phyloP scores from a whole-genome alignment of 2,797 vertebrate genomes.

The Epinephelus awoara region DNA sequence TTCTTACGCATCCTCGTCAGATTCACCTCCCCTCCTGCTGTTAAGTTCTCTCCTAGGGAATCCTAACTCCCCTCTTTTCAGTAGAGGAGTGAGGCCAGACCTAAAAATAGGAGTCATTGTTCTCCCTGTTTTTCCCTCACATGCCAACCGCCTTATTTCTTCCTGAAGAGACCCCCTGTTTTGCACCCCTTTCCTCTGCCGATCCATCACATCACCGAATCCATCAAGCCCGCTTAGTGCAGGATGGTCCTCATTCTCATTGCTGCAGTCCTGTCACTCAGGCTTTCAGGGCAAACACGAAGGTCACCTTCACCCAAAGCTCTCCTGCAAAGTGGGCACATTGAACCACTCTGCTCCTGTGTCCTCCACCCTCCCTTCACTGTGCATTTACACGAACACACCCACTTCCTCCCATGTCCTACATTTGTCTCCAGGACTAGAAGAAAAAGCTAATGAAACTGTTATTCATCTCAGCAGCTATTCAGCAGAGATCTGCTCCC shows the following conservation, averaged over 20 bases:
- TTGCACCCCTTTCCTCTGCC: slow-evolving; percentile 14
- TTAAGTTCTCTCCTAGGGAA: slow-evolving; percentile 62
- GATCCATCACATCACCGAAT: slow-evolving; percentile 14
- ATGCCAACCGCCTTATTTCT: slow-evolving; percentile 27
- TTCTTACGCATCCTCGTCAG: slow-evolving; percentile 49
- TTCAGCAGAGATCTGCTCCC: neutral
- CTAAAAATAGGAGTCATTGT: slow-evolving; percentile 75
- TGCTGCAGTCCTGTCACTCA: slow-evolving; percentile 24
- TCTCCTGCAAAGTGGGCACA: slow-evolving; percentile 62
- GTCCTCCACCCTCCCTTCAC: slow-evolving; percentile 50
- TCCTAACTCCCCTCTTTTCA: slow-evolving; percentile 50
- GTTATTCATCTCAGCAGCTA: slow-evolving; percentile 17
- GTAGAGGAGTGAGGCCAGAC: slow-evolving; percentile 45
- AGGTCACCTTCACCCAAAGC: slow-evolving; percentile 71
- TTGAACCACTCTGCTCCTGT: slow-evolving; percentile 44
- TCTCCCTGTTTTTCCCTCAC: slow-evolving; percentile 36
- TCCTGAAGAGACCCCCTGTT: slow-evolving; percentile 31
- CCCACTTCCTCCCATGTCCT: slow-evolving; percentile 51
- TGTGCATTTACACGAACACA: slow-evolving; percentile 51
- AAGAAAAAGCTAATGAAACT: slow-evolving; percentile 42
- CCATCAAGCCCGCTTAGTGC: neutral
- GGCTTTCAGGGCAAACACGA: slow-evolving; percentile 39
- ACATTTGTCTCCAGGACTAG: slow-evolving; percentile 56
- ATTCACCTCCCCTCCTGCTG: slow-evolving; percentile 64
- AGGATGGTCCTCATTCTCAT: slow-evolving; percentile 28